Percentiles rank a stretch among this genome's conserved stretches.
phyloP scores from a whole-genome alignment of 2,113 vertebrate genomes.

The Progne subis region DNA sequence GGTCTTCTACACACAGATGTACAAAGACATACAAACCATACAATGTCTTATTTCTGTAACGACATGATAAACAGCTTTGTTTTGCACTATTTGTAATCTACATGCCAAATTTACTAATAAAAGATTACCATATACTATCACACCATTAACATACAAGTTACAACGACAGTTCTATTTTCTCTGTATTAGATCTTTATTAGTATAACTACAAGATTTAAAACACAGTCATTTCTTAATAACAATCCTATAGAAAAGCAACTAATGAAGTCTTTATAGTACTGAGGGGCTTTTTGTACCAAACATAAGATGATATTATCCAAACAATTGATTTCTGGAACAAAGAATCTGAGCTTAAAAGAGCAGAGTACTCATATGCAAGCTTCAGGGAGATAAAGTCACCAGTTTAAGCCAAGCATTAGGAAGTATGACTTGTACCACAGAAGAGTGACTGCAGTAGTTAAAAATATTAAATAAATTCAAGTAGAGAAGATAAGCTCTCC shows the following conservation, averaged over 20 bases:
- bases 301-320: background rate
- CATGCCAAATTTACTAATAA: background rate
- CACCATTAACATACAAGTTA: background rate
- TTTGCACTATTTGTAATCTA: background rate
- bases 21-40: background rate
- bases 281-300: background rate
- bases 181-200: background rate
- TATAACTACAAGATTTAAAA: background rate
- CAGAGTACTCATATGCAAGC: background rate
- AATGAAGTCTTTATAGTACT: background rate
- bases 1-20: background rate
- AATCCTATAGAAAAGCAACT: background rate
- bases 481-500: background rate
- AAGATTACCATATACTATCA: background rate
- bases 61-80: background rate
- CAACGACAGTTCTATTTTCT: background rate
- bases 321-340: background rate
- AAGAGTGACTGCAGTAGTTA: background rate
- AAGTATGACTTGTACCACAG: background rate
- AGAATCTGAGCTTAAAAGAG: background rate
- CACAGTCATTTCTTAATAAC: background rate
- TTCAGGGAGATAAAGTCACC: background rate
- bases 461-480: background rate
- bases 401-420: background rate
- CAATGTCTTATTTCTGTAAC: background rate